A percentile compares a stretch with the other conserved stretches of the same genome.
Evolutionary conservation across 2,797 vertebrate species (phyloP).

Genomic region (Hozukius guyotensis): DNA sequence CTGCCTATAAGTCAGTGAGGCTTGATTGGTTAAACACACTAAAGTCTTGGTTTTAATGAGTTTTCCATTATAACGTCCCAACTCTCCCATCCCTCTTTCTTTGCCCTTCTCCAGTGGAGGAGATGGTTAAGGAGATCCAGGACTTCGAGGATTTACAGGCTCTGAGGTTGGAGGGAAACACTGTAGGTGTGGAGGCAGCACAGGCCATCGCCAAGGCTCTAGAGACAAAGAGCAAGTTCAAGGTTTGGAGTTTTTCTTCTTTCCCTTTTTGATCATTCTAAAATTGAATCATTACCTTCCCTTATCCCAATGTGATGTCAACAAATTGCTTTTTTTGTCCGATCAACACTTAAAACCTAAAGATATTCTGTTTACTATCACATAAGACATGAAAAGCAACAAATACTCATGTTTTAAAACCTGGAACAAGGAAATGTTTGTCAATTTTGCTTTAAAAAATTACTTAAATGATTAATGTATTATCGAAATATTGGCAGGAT

Average conservation of each 20-base stretch:
- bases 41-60: not conserved
- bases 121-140: slow-evolving; percentile 92
- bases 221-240: slow-evolving; percentile 90
- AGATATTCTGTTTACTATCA: not conserved
- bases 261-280: not conserved
- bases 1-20: not conserved
- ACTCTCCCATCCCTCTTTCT: not conserved
- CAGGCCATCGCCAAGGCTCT: slow-evolving; percentile 93
- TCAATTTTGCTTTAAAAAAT: not conserved
- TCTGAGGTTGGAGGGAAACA: slow-evolving; percentile 95
- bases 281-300: not conserved
- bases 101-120: slow-evolving; percentile 81
- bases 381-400: not conserved
- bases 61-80: not conserved
- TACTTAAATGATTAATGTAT: not conserved
- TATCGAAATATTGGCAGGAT: no score
- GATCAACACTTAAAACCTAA: not conserved
- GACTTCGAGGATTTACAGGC: slow-evolving; percentile 90
- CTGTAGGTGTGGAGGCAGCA: slow-evolving; percentile 93
- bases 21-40: not conserved
- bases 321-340: not conserved
- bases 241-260: slow-evolving; percentile 79
- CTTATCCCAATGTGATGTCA: not conserved
- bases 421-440: not conserved
- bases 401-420: not conserved